Evolutionary conservation across 2,113 vertebrate genomes (phyloP).

Genomic region (Sturnus vulgaris): DNA sequence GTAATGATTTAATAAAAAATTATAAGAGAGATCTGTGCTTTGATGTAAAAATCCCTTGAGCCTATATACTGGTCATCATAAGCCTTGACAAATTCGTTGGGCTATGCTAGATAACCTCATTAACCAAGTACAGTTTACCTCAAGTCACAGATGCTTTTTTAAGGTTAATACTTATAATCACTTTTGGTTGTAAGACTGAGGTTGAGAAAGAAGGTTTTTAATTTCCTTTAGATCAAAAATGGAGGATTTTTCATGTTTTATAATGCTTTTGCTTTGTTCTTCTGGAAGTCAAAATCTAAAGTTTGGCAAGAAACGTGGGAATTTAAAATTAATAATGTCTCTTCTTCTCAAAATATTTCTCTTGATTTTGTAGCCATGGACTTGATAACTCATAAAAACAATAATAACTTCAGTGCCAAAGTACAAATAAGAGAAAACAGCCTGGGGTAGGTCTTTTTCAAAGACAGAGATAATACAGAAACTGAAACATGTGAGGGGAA

Average conservation of each 20-base stretch:
- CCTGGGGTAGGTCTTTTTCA: neutral
- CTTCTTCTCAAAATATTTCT: neutral
- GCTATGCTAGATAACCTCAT: neutral
- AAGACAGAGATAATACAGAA: neutral
- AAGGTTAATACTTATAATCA: neutral
- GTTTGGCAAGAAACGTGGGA: neutral
- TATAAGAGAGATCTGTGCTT: neutral
- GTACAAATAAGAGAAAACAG: neutral
- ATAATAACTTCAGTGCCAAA: neutral
- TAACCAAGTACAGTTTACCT: neutral
- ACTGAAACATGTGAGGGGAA: neutral
- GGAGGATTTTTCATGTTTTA: neutral
- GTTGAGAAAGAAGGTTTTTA: neutral
- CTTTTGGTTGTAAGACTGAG: neutral
- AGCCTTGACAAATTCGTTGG: neutral
- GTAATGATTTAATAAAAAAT: neutral
- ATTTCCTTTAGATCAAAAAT: neutral
- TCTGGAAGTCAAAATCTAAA: neutral
- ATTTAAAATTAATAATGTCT: constrained; percentile 15
- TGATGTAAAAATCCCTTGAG: neutral
- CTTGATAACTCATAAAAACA: neutral
- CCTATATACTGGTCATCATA: neutral
- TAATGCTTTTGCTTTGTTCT: neutral
- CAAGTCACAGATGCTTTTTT: neutral
- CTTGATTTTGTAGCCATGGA: neutral